A percentile compares a stretch with the other conserved stretches of the same genome.
Evolutionary conservation across 1,140 invertebrate species (phyloP).

Genomic region (Megalonaias nervosa): DNA sequence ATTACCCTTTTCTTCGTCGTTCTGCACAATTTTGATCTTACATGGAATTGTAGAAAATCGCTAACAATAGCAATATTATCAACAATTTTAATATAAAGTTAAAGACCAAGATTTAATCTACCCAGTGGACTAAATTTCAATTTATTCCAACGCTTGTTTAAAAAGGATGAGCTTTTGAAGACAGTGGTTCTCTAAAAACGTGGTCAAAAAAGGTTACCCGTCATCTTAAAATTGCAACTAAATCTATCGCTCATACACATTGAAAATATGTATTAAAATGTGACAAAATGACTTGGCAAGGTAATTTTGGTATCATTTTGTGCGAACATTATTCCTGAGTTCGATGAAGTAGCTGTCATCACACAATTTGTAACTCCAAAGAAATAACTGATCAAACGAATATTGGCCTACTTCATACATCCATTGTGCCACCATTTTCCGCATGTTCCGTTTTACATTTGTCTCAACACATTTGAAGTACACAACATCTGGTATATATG

Average conservation of each 20-base stretch:
- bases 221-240: no score
- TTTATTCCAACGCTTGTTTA: no score
- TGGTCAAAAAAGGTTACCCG: no score
- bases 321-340: not conserved
- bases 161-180: no score
- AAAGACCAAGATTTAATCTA: conserved; percentile 4
- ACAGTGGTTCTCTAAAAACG: no score
- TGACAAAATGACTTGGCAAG: not conserved
- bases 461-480: conserved; percentile 90
- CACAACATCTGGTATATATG: conserved; percentile 78
- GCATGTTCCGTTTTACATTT: conserved; percentile 91
- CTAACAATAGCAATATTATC: no score
- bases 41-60: no score
- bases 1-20: no score
- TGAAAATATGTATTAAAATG: conserved; percentile 13
- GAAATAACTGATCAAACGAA: conserved; percentile 5
- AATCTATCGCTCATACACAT: not conserved
- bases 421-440: conserved; percentile 93
- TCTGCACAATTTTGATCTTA: no score
- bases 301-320: conserved; percentile 7
- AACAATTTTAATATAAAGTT: not conserved
- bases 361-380: not conserved
- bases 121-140: not conserved
- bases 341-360: not conserved
- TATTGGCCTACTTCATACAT: conserved; percentile 90